Evolutionary conservation across 2,888 invertebrate genomes (phyloP), one percentile per base, ranked within the genome.

Genomic region (Apotomis betuletana): DNA sequence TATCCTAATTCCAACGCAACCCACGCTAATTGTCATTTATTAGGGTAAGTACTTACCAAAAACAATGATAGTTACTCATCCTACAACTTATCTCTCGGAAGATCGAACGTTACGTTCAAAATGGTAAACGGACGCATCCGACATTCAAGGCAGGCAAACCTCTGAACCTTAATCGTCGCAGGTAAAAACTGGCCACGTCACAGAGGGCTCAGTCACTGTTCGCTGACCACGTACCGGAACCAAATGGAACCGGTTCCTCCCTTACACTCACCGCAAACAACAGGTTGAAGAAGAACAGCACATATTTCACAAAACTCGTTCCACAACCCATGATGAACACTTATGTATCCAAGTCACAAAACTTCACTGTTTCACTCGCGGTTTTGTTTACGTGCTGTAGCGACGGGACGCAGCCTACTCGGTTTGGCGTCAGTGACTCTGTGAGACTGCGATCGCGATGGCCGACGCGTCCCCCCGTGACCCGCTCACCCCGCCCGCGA

Each of bases 271-370:
- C 96, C 94, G 96, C 96, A 83, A 96, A 96, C 75, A 96, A 80
- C 79, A 96, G 90, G 87, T 97, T 97, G 93, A 97, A 96, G 89
- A 96, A 94, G 88, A 97, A 97, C 82, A 97, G 95, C 81, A 97
- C 94, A 90, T 96, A 96, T 94, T 97, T 97, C 87, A 96, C 95
- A 91, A 96, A 95, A 89, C 95, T 95, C 91, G 96, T 95, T 86
- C 96, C 96, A 90, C 95, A 96, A 92, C 94, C 94, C 95, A 95
- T 95, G 85, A 90, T 94, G 87, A 85, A 82, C 79, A 74, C 87
- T 75, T 79, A 78, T 74, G 75, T 78, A 76, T 79, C 76, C 77
- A 79, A 81, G 82, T 87, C 86, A 89, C 81, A 88, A 82, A 88
- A 88, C 83, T 84, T 83, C 87, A 87, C 89, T 85, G 77, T 77